These are phyloP conservation scores for Napeogenes sylphis DNA, from an alignment of 2,888 invertebrate species.

Conservation along the genomic window DNA sequence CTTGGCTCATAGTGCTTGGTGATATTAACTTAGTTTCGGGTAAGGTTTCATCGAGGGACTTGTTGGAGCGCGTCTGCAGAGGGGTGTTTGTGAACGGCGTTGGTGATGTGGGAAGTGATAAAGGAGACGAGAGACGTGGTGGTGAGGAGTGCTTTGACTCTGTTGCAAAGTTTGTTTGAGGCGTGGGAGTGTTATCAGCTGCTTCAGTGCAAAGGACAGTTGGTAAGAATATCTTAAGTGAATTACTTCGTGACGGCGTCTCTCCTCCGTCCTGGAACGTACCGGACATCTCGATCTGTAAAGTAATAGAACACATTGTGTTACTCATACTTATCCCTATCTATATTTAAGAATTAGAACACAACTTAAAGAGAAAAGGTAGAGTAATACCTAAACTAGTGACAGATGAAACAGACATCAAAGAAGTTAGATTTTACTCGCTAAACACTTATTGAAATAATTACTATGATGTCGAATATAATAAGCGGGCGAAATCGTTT, in stretches of 20 bases:
- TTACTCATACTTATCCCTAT: neutral
- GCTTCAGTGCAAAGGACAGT: slow-evolving; percentile 60
- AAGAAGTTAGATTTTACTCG: too few relatives aligned
- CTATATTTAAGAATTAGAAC: too few relatives aligned
- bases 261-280: slow-evolving; percentile 42
- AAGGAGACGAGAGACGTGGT: slow-evolving; percentile 58
- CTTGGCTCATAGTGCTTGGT: slow-evolving; percentile 38
- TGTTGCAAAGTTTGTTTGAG: slow-evolving; percentile 44
- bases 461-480: too few relatives aligned
- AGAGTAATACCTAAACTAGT: too few relatives aligned
- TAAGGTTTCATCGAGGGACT: slow-evolving; percentile 45
- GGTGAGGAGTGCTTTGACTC: slow-evolving; percentile 65
- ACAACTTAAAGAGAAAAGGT: too few relatives aligned
- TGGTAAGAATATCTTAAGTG: slow-evolving; percentile 57
- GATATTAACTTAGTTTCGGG: slow-evolving; percentile 36
- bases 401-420: too few relatives aligned
- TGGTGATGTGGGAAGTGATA: slow-evolving; percentile 60
- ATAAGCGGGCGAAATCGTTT: too few relatives aligned
- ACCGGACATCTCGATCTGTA: slow-evolving; percentile 60
- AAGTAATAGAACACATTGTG: slow-evolving; percentile 35
- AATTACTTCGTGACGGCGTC: slow-evolving; percentile 43
- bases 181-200: slow-evolving; percentile 38
- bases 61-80: slow-evolving; percentile 45
- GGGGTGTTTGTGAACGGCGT: slow-evolving; percentile 54
- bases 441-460: too few relatives aligned